Percentiles rank a stretch among this genome's conserved stretches.
Conservation (phyloP, 2,888 invertebrate species). For the Mimumesa dahlbomi region DNA sequence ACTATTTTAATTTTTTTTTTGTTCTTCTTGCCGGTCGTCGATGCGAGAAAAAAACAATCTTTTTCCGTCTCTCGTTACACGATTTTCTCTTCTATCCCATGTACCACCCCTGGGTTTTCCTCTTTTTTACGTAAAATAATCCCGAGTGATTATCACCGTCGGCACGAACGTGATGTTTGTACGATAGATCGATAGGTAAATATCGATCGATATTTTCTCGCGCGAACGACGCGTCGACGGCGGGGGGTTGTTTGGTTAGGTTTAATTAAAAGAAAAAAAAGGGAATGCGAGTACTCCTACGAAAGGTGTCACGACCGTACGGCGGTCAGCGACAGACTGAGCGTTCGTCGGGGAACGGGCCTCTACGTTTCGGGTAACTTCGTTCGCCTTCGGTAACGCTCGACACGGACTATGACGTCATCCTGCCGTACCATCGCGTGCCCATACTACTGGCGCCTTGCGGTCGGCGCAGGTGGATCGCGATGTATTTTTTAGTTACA, state of each 20-base stretch:
- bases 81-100: too few relatives aligned
- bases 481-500: constrained; percentile 58
- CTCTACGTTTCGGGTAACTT: constrained; percentile 58
- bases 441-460: constrained; percentile 75
- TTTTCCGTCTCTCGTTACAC: too few relatives aligned
- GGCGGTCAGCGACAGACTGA: constrained; percentile 73
- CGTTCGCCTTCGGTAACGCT: constrained; percentile 66
- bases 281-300: too few relatives aligned
- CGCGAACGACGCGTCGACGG: constrained; percentile 43
- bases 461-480: constrained; percentile 67
- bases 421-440: constrained; percentile 77
- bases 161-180: background rate
- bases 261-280: background rate
- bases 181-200: constrained; percentile 17
- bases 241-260: background rate
- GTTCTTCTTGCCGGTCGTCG: background rate
- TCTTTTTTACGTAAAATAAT: too few relatives aligned
- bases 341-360: constrained; percentile 61
- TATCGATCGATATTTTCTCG: constrained; percentile 39
- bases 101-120: too few relatives aligned
- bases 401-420: constrained; percentile 75
- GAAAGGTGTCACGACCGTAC: constrained; percentile 46
- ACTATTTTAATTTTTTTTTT: background rate
- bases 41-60: too few relatives aligned
- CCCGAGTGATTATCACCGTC: too few relatives aligned